Conservation (phyloP, 2,113 vertebrate species). For the Actinemys pallida region DNA sequence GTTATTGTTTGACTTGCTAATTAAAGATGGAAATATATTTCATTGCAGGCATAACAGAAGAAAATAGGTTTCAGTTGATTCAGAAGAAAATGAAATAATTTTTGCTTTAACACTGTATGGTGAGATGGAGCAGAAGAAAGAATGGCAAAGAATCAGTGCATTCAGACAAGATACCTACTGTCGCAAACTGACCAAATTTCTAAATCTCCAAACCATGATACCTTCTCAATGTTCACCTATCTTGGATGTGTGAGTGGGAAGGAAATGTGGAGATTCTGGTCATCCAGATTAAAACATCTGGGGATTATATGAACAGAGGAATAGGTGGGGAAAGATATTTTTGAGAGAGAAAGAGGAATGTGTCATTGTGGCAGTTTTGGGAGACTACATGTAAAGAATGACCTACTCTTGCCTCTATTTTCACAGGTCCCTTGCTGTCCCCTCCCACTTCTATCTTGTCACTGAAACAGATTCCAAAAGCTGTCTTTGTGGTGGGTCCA, state of each 20-base stretch:
- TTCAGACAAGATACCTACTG: background rate
- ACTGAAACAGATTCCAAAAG: background rate
- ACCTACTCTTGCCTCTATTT: background rate
- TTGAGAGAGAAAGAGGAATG: background rate
- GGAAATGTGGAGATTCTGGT: background rate
- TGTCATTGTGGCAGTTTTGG: background rate
- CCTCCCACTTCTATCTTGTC: background rate
- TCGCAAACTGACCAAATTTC: background rate
- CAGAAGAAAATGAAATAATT: conserved; percentile 18
- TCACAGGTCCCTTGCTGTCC: background rate
- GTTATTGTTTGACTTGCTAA: conserved; percentile 45
- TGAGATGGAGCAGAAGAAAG: background rate
- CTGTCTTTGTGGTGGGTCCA: background rate
- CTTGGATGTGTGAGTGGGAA: background rate
- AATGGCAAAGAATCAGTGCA: background rate
- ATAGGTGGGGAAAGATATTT: accelerated
- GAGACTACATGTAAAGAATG: background rate
- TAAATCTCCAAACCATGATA: background rate
- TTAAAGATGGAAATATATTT: conserved; percentile 58
- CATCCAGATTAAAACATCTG: background rate
- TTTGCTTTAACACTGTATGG: background rate
- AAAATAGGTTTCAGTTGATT: conserved; percentile 38
- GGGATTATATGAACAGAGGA: background rate
- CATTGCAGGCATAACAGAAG: background rate
- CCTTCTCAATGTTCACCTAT: background rate